A percentile compares a stretch with the other conserved stretches of the same genome.
phyloP scores from a whole-genome alignment of 1,140 invertebrate genomes.

The Drosophila kohkoa region DNA sequence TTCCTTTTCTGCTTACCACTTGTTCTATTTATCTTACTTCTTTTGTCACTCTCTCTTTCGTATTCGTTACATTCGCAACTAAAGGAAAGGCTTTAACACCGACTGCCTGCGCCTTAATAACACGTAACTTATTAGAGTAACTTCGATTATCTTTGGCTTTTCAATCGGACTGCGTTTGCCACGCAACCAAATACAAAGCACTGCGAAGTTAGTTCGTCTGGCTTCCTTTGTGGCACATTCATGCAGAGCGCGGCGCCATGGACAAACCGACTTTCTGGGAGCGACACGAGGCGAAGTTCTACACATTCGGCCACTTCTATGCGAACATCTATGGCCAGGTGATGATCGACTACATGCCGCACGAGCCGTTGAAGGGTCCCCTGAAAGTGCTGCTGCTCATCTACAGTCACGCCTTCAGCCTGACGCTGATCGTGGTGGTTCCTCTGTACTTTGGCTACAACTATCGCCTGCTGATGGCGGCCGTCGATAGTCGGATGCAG shows the following conservation, averaged over 20 bases:
- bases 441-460: slow-evolving; percentile 69
- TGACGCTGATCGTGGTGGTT: slow-evolving; percentile 63
- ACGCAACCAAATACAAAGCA: no score
- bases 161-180: no score
- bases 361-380: slow-evolving; percentile 33
- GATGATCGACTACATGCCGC: slow-evolving; percentile 74
- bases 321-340: slow-evolving; percentile 73
- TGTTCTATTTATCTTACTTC: no score
- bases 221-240: not conserved
- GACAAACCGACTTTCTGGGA: slow-evolving; percentile 68
- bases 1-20: no score
- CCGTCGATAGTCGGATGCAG: slow-evolving; percentile 60
- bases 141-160: no score
- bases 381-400: slow-evolving; percentile 43
- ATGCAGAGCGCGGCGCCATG: not conserved
- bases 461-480: slow-evolving; percentile 50
- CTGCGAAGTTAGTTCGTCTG: no score
- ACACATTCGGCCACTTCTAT: slow-evolving; percentile 72
- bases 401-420: slow-evolving; percentile 65
- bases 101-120: not conserved
- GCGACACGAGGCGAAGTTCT: slow-evolving; percentile 72
- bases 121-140: not conserved
- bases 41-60: no score
- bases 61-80: no score
- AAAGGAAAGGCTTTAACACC: no score